Percentiles rank a stretch among this genome's conserved stretches.
These are phyloP conservation scores for Sebastes diaconus DNA, from an alignment of 2,797 vertebrate genomes.

Conservation along the genomic window DNA sequence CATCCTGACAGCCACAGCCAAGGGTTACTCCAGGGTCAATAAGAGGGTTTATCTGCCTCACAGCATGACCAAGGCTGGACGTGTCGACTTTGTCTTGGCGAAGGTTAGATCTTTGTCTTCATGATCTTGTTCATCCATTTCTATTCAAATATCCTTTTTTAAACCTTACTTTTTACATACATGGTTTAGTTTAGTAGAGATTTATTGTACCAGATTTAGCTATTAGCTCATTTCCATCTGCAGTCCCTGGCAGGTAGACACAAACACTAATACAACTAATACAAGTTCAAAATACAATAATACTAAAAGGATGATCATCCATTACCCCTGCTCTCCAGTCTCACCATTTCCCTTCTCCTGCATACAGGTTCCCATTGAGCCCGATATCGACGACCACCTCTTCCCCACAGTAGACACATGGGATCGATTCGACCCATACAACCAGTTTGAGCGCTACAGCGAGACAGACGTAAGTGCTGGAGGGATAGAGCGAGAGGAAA, in stretches of 20 bases:
- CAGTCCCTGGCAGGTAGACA: neutral
- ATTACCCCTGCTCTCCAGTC: neutral
- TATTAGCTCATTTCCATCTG: neutral
- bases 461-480: constrained; percentile 48
- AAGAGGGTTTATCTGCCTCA: constrained; percentile 91
- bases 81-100: constrained; percentile 90
- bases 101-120: constrained; percentile 58
- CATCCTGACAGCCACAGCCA: constrained; percentile 88
- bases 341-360: neutral
- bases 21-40: constrained; percentile 87
- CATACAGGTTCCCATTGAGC: constrained; percentile 74
- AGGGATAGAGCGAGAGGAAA: constrained; percentile 81
- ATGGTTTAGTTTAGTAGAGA: neutral
- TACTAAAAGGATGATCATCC: neutral
- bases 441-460: constrained; percentile 82
- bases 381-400: constrained; percentile 78
- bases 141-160: neutral
- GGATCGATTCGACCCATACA: constrained; percentile 83
- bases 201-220: neutral
- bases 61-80: constrained; percentile 85
- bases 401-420: constrained; percentile 77
- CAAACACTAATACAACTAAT: neutral
- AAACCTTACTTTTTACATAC: neutral
- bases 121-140: neutral
- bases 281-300: neutral